These are phyloP conservation scores for Noctua janthe DNA, from an alignment of 2,888 invertebrate genomes.

Conservation along the genomic window DNA sequence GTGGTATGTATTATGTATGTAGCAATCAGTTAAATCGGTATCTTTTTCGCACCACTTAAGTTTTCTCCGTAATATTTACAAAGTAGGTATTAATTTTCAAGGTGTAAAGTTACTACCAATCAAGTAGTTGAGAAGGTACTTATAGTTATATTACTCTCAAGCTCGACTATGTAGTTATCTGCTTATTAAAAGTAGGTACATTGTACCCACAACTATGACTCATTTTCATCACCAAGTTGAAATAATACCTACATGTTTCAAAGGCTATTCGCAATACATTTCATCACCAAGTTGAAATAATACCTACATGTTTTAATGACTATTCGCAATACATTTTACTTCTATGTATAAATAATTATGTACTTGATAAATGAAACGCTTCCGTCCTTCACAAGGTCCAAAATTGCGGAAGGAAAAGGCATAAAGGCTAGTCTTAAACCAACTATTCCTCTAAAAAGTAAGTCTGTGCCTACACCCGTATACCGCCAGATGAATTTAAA, in stretches of 20 bases:
- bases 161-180: no score
- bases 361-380: not conserved
- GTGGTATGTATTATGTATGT: not conserved
- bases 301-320: not conserved
- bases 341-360: not conserved
- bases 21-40: not conserved
- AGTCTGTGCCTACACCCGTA: not conserved
- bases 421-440: no score
- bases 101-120: not conserved
- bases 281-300: not conserved
- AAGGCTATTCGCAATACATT: not conserved
- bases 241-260: not conserved
- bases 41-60: not conserved
- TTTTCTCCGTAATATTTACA: not conserved
- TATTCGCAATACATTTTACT: not conserved
- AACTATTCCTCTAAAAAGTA: not conserved
- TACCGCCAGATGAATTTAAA: no score
- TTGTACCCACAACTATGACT: not conserved
- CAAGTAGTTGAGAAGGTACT: no score
- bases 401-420: not conserved
- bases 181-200: no score
- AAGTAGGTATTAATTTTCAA: not conserved
- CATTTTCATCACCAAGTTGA: not conserved
- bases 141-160: no score
- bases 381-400: not conserved